Evolutionary conservation across 2,888 invertebrate species (phyloP).

Genomic region (Aproaerema taeniolella): DNA sequence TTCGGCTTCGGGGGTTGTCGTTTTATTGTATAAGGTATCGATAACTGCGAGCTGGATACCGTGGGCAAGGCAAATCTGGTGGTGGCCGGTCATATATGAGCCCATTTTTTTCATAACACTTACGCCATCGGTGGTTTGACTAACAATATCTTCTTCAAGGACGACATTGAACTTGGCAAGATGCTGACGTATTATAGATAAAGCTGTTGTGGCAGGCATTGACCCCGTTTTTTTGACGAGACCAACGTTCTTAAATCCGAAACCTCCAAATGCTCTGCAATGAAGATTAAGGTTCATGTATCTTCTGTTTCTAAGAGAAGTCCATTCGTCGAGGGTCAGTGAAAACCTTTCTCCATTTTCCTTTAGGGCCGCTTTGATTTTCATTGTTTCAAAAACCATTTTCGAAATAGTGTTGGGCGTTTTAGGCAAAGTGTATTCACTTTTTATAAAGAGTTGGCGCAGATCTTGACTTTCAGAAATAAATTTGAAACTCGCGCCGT

Average conservation of each 20-base stretch:
- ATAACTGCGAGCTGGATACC: neutral
- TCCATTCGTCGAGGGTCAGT: neutral
- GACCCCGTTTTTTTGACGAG: conserved; percentile 2
- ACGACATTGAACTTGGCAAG: neutral
- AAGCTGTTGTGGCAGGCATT: conserved; percentile 6
- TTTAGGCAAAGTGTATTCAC: no score
- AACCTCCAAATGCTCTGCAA: neutral
- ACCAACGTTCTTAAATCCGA: conserved; percentile 4
- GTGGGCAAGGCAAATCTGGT: neutral
- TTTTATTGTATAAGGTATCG: neutral
- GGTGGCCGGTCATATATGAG: neutral
- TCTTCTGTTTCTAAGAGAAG: neutral
- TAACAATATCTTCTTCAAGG: neutral
- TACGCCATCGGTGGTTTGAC: conserved; percentile 3
- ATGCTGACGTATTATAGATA: neutral
- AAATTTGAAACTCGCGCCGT: neutral
- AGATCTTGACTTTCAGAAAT: neutral
- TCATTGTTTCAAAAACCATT: no score
- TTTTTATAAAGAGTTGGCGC: neutral
- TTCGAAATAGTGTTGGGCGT: no score
- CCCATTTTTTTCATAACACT: conserved; percentile 3
- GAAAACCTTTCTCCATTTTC: neutral
- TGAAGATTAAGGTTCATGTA: conserved; percentile 4
- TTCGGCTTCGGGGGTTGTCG: no score
- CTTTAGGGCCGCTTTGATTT: no score